phyloP scores from a whole-genome alignment of 1,140 invertebrate species.

The Colletes latitarsis region DNA sequence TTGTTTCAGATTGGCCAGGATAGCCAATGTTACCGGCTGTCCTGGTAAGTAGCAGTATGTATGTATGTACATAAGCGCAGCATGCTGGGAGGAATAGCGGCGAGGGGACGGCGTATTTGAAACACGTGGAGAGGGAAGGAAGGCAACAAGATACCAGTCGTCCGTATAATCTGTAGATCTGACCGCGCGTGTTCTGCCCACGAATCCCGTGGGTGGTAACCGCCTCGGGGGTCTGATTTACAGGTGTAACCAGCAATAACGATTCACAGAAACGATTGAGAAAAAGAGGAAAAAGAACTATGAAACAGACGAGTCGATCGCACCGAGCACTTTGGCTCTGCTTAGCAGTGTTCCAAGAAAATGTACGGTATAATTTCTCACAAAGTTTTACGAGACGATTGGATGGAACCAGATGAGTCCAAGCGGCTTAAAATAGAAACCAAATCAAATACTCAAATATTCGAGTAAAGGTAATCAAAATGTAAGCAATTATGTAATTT shows the following conservation, averaged over 20 bases:
- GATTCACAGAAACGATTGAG: constrained; percentile 27
- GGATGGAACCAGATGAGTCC: too few species aligned
- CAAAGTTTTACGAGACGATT: background rate
- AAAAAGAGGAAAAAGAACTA: background rate
- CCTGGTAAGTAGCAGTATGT: constrained; percentile 29
- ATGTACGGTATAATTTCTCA: background rate
- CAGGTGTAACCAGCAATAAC: constrained; percentile 66
- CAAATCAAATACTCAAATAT: too few species aligned
- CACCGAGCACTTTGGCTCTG: background rate
- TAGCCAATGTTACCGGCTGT: constrained; percentile 45
- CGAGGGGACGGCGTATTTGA: constrained; percentile 11
- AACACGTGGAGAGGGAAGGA: constrained; percentile 18
- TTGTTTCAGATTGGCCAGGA: constrained; percentile 49
- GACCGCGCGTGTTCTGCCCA: constrained; percentile 63
- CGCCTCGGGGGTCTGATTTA: constrained; percentile 62
- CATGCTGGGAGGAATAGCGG: background rate
- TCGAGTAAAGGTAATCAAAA: too few species aligned
- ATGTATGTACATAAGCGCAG: constrained; percentile 40
- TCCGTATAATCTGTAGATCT: constrained; percentile 63
- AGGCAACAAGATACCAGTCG: constrained; percentile 55
- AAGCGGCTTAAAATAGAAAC: too few species aligned
- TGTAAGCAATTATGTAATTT: too few species aligned
- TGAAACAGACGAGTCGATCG: background rate
- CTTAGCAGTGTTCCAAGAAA: background rate
- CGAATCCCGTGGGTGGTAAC: constrained; percentile 66